Conservation (phyloP, 2,797 vertebrate species). For the Micromesistius poutassou region DNA sequence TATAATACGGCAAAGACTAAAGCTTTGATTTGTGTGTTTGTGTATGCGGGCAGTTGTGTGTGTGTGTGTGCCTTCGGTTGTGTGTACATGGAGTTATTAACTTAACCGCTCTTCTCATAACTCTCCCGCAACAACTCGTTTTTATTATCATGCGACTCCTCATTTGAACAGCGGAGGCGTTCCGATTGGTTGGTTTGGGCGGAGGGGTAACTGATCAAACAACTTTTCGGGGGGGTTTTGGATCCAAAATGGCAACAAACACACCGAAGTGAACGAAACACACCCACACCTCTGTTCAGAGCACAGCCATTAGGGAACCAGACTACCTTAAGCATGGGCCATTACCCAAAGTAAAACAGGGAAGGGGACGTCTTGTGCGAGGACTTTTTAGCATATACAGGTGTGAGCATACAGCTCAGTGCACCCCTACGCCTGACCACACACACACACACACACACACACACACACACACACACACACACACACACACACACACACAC, state of each 20-base stretch:
- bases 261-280: constrained; percentile 2
- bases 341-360: constrained; percentile 32
- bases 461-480: constrained; percentile 6
- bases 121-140: no score
- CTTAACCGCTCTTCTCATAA: no score
- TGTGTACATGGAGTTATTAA: no score
- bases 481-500: constrained; percentile 5
- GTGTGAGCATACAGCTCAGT: neutral
- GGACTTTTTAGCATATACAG: neutral
- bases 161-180: no score
- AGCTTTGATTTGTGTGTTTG: neutral
- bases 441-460: neutral
- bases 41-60: neutral
- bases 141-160: no score
- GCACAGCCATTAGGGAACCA: constrained; percentile 32
- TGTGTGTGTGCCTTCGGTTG: no score
- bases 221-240: neutral
- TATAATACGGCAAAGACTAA: neutral
- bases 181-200: neutral
- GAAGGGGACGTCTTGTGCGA: constrained; percentile 11
- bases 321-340: constrained; percentile 24
- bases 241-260: neutral
- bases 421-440: neutral
- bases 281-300: constrained; percentile 18
- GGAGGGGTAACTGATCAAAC: neutral